Evolutionary conservation across 1,140 invertebrate species (phyloP), one percentile per base, ranked within the genome.

Genomic region (Zophobas morio): DNA sequence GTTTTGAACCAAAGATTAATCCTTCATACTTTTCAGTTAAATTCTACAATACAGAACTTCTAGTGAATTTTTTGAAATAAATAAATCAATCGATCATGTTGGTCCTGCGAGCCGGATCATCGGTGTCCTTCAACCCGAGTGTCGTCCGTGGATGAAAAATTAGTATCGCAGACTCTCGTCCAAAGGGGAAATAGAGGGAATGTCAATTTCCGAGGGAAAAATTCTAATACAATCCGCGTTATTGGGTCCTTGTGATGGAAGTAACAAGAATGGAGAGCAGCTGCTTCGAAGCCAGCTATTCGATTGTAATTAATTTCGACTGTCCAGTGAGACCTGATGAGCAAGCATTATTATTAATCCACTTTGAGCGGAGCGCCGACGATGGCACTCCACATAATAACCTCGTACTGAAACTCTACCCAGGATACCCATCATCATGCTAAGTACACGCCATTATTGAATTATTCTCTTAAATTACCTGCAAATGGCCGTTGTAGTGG

Each of bases 331-430:
- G 60, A 66, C 60, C 60, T 66, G 60, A 66, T 66, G 60, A 66
- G 60, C 60, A 66, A 66, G 60, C 60, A 66, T 66, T 66, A 66
- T 66, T 66, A 66, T 66, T 66, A 66, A 66, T 66, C 60, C 60
- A 66, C 60, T 66, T 66, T 66, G 60, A 66, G 39, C 39, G 42
- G 60, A 66, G 39, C 60, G 60, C 60, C 60, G 60, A 66, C 60
- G 60, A 66, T 66, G 60, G 60, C 39, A 66, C 60, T 66, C 60
- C 60, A 66, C 60, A 66, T 66, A 66, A 66, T 66, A 66, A 66
- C 60, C 60, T 66, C 60, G 60, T 66, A 66, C 36, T 66, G 60
- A 66, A 66, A 66, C 60, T 66, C 60, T 66, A 42, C 60, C 60
- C 60, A 40, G 60, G 60, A 66, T 66, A 66, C 60, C 60, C 60